Conservation (phyloP, 2,797 vertebrate genomes). For the Acipenser ruthenus region DNA sequence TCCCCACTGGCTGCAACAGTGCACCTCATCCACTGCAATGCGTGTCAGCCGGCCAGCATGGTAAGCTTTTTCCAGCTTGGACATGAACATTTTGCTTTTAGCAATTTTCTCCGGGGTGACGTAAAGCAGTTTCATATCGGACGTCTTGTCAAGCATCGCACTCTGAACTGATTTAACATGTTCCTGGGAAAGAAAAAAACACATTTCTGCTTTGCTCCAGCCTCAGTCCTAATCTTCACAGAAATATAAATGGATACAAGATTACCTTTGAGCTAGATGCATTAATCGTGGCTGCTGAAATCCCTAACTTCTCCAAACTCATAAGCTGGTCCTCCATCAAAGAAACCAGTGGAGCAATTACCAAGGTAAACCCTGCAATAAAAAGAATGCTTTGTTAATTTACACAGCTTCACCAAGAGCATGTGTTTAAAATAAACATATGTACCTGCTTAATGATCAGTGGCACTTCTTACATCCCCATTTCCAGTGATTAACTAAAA, state of each 20-base stretch:
- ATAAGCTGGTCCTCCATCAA: slow-evolving; percentile 97
- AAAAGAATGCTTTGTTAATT: neutral
- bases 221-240: neutral
- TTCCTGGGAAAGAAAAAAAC: slow-evolving; percentile 52
- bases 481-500: no score
- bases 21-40: slow-evolving; percentile 90
- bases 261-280: slow-evolving; percentile 82
- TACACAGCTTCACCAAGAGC: neutral
- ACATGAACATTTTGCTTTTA: slow-evolving; percentile 95
- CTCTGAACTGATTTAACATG: slow-evolving; percentile 74
- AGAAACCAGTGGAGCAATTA: slow-evolving; percentile 85
- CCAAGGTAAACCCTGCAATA: slow-evolving; percentile 82
- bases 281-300: slow-evolving; percentile 76
- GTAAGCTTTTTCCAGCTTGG: slow-evolving; percentile 88
- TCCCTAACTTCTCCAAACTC: slow-evolving; percentile 71
- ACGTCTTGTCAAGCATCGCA: slow-evolving; percentile 65
- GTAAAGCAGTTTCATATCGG: slow-evolving; percentile 80
- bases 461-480: no score
- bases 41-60: slow-evolving; percentile 64
- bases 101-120: slow-evolving; percentile 95
- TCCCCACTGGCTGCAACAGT: slow-evolving; percentile 98
- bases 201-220: neutral
- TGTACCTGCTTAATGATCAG: no score
- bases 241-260: neutral
- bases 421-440: no score